Evolutionary conservation across 2,888 invertebrate species (phyloP).

Genomic region (Drosophila paucipuncta): DNA sequence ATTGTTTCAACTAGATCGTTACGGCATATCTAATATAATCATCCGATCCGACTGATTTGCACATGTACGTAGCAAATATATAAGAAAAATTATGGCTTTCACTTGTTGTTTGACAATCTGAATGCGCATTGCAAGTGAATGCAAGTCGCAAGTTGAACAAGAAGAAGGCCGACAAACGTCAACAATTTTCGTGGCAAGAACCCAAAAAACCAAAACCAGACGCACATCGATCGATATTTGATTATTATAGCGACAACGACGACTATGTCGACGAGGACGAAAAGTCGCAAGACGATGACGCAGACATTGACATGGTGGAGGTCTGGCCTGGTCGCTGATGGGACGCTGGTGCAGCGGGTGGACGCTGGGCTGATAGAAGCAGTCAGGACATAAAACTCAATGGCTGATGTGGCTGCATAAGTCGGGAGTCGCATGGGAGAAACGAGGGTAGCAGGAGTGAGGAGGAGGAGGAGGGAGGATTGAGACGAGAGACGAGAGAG

Average conservation of each 20-base stretch:
- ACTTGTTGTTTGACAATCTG: background rate
- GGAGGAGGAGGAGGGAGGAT: background rate
- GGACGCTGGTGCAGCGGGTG: conserved; percentile 19
- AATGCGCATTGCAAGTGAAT: background rate
- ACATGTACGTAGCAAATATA: background rate
- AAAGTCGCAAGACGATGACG: conserved; percentile 63
- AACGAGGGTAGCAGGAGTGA: background rate
- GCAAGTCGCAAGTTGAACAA: conserved; percentile 7
- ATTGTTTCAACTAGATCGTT: background rate
- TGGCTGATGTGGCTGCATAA: conserved; percentile 18
- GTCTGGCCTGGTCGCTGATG: background rate
- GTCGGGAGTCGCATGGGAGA: background rate
- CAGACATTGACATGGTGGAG: conserved; percentile 45
- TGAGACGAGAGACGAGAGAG: background rate
- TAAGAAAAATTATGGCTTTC: background rate
- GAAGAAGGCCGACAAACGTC: conserved; percentile 11
- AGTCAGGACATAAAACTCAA: conserved; percentile 59
- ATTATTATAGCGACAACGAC: conserved; percentile 74
- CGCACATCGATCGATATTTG: conserved; percentile 83
- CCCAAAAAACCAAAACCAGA: conserved; percentile 72
- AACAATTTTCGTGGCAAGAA: conserved; percentile 63
- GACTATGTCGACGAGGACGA: conserved; percentile 33
- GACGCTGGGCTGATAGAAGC: conserved; percentile 44
- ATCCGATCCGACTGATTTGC: background rate
- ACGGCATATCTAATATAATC: background rate